Evolutionary conservation across 2,888 invertebrate genomes (phyloP).

Genomic region (Eupithecia inturbata): DNA sequence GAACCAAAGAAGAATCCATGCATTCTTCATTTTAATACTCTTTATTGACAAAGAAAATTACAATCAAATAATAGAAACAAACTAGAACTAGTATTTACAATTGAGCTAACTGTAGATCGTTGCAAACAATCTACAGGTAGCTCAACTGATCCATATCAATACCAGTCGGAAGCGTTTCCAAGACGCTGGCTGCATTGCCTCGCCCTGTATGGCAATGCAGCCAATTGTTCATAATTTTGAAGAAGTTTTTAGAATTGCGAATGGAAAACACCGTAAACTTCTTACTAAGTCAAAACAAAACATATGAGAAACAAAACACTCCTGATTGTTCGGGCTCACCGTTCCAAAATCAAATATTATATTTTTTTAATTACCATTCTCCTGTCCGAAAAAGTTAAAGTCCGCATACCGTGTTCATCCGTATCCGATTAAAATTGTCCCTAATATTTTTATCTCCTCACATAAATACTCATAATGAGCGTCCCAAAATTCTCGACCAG

Average conservation of each 20-base stretch:
- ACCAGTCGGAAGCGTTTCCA: too few relatives aligned
- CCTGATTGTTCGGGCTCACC: background rate
- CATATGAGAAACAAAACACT: background rate
- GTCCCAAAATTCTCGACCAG: slow-evolving; percentile 75
- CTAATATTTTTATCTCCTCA: slow-evolving; percentile 83
- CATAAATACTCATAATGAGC: slow-evolving; percentile 84
- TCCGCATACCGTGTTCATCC: slow-evolving; percentile 69
- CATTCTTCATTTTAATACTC: too few relatives aligned
- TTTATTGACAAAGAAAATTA: too few relatives aligned
- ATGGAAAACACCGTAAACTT: background rate
- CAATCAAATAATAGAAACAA: too few relatives aligned
- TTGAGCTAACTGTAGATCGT: too few relatives aligned
- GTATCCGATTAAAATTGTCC: slow-evolving; percentile 81
- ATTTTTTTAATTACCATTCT: slow-evolving; percentile 29
- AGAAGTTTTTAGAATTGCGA: background rate
- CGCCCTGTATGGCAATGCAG: too few relatives aligned
- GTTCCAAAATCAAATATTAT: slow-evolving; percentile 14
- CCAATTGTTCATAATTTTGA: too few relatives aligned
- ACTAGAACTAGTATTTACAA: too few relatives aligned
- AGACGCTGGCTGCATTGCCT: too few relatives aligned
- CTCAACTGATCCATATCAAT: too few relatives aligned
- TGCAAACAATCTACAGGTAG: too few relatives aligned
- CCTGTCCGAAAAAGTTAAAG: slow-evolving; percentile 55
- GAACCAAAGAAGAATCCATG: background rate
- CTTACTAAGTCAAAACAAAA: background rate